Percentiles rank a stretch among this genome's conserved stretches.
phyloP scores from a whole-genome alignment of 2,888 invertebrate species.

The Physocephala rufipes region DNA sequence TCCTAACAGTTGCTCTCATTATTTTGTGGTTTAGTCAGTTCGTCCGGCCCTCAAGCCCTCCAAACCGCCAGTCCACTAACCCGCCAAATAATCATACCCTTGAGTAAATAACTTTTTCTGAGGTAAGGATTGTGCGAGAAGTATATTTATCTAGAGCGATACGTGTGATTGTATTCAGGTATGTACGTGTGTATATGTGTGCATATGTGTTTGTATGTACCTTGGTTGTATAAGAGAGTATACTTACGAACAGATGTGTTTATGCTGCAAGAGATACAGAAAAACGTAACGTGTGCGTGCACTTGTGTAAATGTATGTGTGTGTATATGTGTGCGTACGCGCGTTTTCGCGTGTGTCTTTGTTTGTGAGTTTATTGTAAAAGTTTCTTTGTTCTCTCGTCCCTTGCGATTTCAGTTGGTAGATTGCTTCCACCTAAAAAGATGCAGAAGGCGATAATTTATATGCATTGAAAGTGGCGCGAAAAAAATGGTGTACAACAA shows the following conservation, averaged over 20 bases:
- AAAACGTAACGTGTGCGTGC: not conserved
- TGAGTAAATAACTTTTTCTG: too few species aligned
- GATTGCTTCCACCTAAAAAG: not conserved
- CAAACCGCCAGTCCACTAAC: not conserved
- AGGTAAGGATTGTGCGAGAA: too few species aligned
- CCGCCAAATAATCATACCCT: not conserved
- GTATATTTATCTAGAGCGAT: too few species aligned
- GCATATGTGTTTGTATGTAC: too few species aligned
- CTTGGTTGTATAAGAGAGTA: too few species aligned
- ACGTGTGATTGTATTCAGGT: too few species aligned
- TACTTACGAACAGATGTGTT: too few species aligned
- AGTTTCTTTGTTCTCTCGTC: conserved; percentile 13
- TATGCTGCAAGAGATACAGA: not conserved
- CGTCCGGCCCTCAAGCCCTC: too few species aligned
- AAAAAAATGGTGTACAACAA: conserved; percentile 1
- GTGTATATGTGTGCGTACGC: conserved; percentile 17
- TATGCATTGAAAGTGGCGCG: not conserved
- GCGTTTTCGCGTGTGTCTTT: conserved; percentile 1
- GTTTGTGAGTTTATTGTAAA: conserved; percentile 7
- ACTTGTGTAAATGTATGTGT: not conserved
- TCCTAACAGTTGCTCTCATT: not conserved
- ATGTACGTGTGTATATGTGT: too few species aligned
- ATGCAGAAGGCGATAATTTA: not conserved
- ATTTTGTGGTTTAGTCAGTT: not conserved
- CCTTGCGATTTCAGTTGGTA: conserved; percentile 1